Conservation (phyloP, 2,113 vertebrate genomes). For the Ctenomys sociabilis region DNA sequence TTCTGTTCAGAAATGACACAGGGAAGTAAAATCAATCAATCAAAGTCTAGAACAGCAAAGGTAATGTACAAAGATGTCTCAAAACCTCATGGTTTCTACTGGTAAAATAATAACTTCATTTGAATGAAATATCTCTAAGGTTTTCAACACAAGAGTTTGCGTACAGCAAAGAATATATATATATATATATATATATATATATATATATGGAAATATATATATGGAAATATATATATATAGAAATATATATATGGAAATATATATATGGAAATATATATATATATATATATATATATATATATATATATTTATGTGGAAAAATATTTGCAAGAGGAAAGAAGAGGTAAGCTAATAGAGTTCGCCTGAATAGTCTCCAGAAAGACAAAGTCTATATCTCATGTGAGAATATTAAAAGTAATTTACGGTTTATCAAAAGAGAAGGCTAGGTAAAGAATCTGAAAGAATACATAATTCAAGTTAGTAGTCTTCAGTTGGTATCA, state of each 20-base stretch:
- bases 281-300: too few relatives aligned
- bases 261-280: too few relatives aligned
- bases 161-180: not conserved
- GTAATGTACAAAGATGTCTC: not conserved
- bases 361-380: not conserved
- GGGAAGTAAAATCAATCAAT: not conserved
- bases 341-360: not conserved
- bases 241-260: not conserved
- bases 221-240: too few relatives aligned
- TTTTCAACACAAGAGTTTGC: not conserved
- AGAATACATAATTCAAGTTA: not conserved
- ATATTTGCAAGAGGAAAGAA: not conserved
- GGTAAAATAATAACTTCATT: not conserved
- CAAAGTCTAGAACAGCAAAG: not conserved
- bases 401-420: not conserved
- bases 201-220: too few relatives aligned
- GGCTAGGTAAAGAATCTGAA: not conserved
- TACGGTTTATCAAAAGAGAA: not conserved
- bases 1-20: not conserved
- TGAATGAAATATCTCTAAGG: not conserved
- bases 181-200: too few relatives aligned
- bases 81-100: not conserved
- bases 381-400: not conserved
- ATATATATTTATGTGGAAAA: not conserved
- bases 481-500: not conserved